A percentile compares a stretch with the other conserved stretches of the same genome.
These are phyloP conservation scores for Germaria angustata DNA, from an alignment of 2,888 invertebrate species.

Conservation along the genomic window DNA sequence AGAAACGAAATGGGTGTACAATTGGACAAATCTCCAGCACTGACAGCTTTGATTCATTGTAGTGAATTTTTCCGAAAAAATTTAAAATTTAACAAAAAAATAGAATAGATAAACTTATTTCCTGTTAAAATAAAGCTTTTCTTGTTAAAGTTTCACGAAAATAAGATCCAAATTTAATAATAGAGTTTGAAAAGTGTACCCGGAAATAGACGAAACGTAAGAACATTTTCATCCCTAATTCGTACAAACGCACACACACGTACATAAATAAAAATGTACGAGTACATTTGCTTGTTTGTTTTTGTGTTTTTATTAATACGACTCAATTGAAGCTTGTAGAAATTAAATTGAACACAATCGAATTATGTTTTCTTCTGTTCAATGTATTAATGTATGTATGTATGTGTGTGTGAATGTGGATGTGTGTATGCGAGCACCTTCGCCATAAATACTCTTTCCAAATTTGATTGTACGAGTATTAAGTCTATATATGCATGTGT, in stretches of 20 bases:
- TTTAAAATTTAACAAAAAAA: too few relatives aligned
- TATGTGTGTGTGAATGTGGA: background rate
- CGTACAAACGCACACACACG: background rate
- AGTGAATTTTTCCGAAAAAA: too few relatives aligned
- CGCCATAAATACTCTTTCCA: background rate
- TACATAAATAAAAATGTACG: background rate
- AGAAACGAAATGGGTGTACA: too few relatives aligned
- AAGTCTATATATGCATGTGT: slow-evolving; percentile 21
- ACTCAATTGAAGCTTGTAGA: slow-evolving; percentile 79
- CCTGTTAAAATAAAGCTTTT: too few relatives aligned
- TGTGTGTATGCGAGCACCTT: slow-evolving; percentile 9
- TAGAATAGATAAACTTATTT: too few relatives aligned
- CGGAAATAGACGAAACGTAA: background rate
- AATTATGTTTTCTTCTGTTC: slow-evolving; percentile 77
- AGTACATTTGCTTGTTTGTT: background rate
- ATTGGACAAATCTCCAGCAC: too few relatives aligned
- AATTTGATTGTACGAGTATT: slow-evolving; percentile 38
- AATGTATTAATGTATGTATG: background rate
- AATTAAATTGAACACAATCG: slow-evolving; percentile 80
- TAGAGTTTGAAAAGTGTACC: too few relatives aligned
- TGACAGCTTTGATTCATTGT: too few relatives aligned
- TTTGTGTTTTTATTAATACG: slow-evolving; percentile 42
- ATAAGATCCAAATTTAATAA: too few relatives aligned
- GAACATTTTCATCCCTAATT: background rate
- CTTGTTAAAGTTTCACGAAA: too few relatives aligned